Base-by-base conservation (phyloP, 2,888 invertebrate genomes). In the Drosophila nr. perissopoda region DNA sequence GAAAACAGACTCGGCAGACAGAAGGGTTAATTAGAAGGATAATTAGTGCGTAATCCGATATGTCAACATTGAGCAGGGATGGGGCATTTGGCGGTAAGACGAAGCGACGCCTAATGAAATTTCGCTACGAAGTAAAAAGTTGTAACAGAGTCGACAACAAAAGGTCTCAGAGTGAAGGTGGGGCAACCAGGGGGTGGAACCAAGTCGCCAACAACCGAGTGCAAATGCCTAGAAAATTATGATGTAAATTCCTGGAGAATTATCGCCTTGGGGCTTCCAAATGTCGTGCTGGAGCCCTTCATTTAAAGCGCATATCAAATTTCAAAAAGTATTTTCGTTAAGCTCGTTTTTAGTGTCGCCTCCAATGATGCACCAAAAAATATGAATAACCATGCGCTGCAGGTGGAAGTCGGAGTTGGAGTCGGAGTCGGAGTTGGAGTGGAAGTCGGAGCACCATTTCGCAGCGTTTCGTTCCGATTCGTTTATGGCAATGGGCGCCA, bases 21-120 rank as follows among this genome's bases (percentile, higher is more conserved):
- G 70, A 91, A 90, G 91, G 91, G 91, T 91, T 91, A 91, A 91
- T 91, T 91, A 91, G 91, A 89, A 90, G 89, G 87, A 91, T 91
- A 91, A 91, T 91, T 91, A 91, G 91, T 91, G 89, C 90, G 91
- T 91, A 91, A 91, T 91, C 90, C 91, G 90, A 91, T 91, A 91
- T 87, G 89, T 91, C 91, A 91, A 87, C 89, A 90, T 73, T 56
- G 74, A 29, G 42, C 21, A 27, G 36, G 38, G 67, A 57, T 40
- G 11, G 25, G 61, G 53, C 10, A 51, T 33, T 33, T 4, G 33
- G 33, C 33, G 33, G 56, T n/a, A 56, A 54, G 31, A n/a, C 54
- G 36, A 56, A n/a, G 34, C 38, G 25, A 51, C 52, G 52, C 49
- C 51, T 86, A 85, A 86, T 80, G 77, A 83, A 85, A 82, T 83